A percentile compares a stretch with the other conserved stretches of the same genome.
phyloP scores from a whole-genome alignment of 92 coral and sea anemone genomes.

The Epizoanthus rinbou region DNA sequence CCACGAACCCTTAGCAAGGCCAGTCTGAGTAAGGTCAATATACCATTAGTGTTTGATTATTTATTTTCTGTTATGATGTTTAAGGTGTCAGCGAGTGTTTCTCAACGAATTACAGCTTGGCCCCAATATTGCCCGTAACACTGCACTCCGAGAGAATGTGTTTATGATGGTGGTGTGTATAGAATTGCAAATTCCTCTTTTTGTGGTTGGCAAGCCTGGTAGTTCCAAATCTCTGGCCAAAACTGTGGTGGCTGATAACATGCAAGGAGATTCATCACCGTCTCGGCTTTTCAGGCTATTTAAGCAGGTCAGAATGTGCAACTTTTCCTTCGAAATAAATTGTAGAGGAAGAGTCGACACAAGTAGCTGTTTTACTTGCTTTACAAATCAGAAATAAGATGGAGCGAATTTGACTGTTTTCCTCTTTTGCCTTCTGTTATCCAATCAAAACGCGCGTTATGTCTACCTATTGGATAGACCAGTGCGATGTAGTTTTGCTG shows the following conservation, averaged over 20 bases:
- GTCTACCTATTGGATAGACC: no score
- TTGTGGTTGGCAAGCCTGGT: slow-evolving; percentile 65
- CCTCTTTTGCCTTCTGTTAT: no score
- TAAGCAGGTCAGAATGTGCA: background rate
- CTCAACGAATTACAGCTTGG: slow-evolving; percentile 52
- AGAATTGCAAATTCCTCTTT: slow-evolving; percentile 68
- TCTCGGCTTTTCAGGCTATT: background rate
- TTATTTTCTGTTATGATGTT: background rate
- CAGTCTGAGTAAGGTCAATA: background rate
- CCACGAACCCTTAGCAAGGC: no score
- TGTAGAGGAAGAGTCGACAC: no score
- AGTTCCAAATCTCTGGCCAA: slow-evolving; percentile 54
- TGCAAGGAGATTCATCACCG: slow-evolving; percentile 8
- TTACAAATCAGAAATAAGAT: no score
- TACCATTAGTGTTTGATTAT: background rate
- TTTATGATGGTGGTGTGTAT: slow-evolving; percentile 76
- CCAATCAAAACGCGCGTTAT: no score
- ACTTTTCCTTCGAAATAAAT: no score
- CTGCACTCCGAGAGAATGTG: slow-evolving; percentile 64
- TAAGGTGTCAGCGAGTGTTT: slow-evolving; percentile 46
- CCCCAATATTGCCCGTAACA: slow-evolving; percentile 62
- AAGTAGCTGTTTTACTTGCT: no score
- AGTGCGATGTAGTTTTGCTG: no score
- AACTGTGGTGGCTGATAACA: slow-evolving; percentile 32
- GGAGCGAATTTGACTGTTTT: no score